Percentiles rank a stretch among this genome's conserved stretches.
Conservation (phyloP, 2,888 invertebrate species). For the Idaea straminata region DNA sequence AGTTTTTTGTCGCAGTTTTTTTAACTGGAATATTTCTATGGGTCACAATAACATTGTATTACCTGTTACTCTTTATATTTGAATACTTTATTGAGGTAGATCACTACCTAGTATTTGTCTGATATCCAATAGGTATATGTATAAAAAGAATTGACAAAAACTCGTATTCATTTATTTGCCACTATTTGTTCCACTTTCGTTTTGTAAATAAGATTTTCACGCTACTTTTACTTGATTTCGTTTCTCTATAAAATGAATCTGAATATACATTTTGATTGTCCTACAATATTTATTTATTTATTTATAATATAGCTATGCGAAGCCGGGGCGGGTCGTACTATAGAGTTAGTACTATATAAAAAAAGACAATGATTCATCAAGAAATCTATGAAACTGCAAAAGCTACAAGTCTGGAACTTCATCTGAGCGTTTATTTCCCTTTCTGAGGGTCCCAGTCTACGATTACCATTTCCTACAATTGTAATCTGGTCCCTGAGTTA, state of each 20-base stretch:
- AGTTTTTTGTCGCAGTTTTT: neutral
- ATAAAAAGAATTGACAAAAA: neutral
- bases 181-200: neutral
- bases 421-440: too few relatives aligned
- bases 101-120: neutral
- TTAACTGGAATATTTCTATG: neutral
- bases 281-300: too few relatives aligned
- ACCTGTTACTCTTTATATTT: neutral
- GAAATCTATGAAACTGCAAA: too few relatives aligned
- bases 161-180: neutral
- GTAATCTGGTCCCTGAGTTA: too few relatives aligned
- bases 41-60: neutral
- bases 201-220: neutral
- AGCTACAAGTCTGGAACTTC: too few relatives aligned
- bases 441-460: too few relatives aligned
- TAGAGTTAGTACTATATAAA: too few relatives aligned
- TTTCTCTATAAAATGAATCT: slow-evolving; percentile 7
- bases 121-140: neutral
- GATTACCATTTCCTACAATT: too few relatives aligned
- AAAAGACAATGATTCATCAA: too few relatives aligned
- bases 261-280: too few relatives aligned
- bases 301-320: too few relatives aligned
- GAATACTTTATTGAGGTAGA: neutral
- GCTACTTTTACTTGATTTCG: slow-evolving; percentile 14
- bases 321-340: too few relatives aligned